Evolutionary conservation across 2,113 vertebrate species (phyloP).

Genomic region (Pelusios castaneus): DNA sequence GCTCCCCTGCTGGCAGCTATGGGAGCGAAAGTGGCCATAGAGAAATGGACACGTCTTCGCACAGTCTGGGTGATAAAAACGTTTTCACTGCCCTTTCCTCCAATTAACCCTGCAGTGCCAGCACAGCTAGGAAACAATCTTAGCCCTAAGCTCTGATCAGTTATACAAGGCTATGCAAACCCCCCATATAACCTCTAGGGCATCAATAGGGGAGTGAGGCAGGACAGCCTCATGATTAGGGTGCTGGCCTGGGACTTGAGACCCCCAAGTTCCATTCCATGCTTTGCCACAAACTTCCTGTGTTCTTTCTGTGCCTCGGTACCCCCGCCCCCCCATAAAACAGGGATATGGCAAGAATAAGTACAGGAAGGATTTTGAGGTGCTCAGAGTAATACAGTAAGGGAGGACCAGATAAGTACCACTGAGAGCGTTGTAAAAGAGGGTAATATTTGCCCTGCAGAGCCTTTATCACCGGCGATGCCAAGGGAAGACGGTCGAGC

Average conservation of each 20-base stretch:
- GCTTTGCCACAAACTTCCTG: neutral
- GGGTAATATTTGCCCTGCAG: neutral
- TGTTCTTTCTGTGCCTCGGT: neutral
- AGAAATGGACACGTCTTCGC: neutral
- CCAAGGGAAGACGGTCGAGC: neutral
- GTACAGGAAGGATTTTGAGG: neutral
- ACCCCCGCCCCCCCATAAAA: too few relatives aligned
- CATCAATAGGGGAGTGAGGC: neutral
- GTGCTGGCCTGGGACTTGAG: neutral
- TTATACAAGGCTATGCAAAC: neutral
- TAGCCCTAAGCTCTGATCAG: neutral
- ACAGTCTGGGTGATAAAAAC: neutral
- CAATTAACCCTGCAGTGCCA: neutral
- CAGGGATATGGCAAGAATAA: neutral
- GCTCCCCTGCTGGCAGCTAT: neutral
- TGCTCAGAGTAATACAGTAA: neutral
- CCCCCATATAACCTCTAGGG: neutral
- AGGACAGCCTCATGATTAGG: neutral
- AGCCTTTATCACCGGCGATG: neutral
- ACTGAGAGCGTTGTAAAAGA: neutral
- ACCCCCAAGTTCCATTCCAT: neutral
- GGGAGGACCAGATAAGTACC: neutral
- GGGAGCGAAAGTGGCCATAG: conserved; percentile 29
- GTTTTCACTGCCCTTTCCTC: conserved; percentile 20
- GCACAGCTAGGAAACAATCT: neutral